Evolutionary conservation across 92 coral and sea anemone species (phyloP).

Genomic region (Porites rus): DNA sequence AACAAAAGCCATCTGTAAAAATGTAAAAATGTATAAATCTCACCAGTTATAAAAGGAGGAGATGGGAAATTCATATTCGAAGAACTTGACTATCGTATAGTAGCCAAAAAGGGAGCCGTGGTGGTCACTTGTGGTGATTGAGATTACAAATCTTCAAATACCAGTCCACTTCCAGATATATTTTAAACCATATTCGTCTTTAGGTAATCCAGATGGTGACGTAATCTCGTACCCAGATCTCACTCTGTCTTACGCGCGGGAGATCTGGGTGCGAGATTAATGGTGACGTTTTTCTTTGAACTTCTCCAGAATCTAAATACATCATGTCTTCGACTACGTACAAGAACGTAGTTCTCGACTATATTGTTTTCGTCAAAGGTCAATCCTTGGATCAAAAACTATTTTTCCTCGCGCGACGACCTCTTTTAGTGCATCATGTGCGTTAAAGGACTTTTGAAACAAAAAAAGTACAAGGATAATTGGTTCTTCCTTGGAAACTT

Average conservation of each 20-base stretch:
- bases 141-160: conserved; percentile 38
- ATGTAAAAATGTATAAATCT: not conserved
- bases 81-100: not conserved
- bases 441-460: conserved; percentile 56
- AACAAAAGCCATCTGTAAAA: not conserved
- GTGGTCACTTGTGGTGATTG: conserved; percentile 14
- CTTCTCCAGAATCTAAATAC: conserved; percentile 68
- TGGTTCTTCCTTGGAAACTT: conserved; percentile 37
- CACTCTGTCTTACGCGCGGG: too few relatives aligned
- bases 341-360: conserved; percentile 21
- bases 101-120: too few relatives aligned
- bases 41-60: too few relatives aligned
- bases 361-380: conserved; percentile 45
- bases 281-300: conserved; percentile 58
- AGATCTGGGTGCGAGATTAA: too few relatives aligned
- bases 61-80: not conserved
- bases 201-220: conserved; percentile 15
- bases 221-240: too few relatives aligned
- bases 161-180: conserved; percentile 54
- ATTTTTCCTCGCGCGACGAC: conserved; percentile 58
- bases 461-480: not conserved
- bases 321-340: conserved; percentile 49
- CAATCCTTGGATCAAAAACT: conserved; percentile 52
- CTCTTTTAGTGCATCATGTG: conserved; percentile 71
- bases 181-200: conserved; percentile 48